Percentiles rank a stretch among this genome's conserved stretches.
phyloP scores from a whole-genome alignment of 2,888 invertebrate genomes.

The Phanerotoma sp. region DNA sequence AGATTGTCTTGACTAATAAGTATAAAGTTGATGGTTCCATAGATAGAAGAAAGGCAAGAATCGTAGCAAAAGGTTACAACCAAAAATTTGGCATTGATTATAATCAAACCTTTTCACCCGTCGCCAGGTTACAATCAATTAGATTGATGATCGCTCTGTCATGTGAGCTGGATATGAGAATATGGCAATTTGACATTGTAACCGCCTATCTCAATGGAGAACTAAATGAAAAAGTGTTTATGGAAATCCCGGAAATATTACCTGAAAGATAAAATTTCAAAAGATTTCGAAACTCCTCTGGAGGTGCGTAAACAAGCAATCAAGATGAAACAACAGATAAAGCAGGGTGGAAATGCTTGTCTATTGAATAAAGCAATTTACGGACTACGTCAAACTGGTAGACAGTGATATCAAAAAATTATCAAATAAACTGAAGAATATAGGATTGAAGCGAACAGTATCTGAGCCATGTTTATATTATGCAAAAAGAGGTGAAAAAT shows the following conservation, averaged over 20 bases:
- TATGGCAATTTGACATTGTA: background rate
- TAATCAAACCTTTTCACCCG: slow-evolving; percentile 21
- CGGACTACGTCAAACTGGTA: too few species aligned
- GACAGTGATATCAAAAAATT: too few species aligned
- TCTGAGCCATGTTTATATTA: too few species aligned
- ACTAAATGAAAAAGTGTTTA: slow-evolving; percentile 4
- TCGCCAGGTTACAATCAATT: slow-evolving; percentile 10
- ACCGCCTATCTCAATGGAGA: slow-evolving; percentile 3
- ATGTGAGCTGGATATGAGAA: background rate
- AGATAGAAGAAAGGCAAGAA: slow-evolving; percentile 11
- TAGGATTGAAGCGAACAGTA: too few species aligned
- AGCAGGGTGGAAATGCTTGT: background rate
- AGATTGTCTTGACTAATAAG: slow-evolving; percentile 20
- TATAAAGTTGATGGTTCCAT: slow-evolving; percentile 9
- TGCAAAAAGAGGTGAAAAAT: too few species aligned
- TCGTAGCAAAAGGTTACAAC: slow-evolving; percentile 18
- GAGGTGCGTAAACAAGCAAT: background rate
- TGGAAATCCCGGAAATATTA: slow-evolving; percentile 1
- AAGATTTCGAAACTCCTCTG: background rate
- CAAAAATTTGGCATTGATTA: slow-evolving; percentile 16
- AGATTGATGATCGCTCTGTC: slow-evolving; percentile 2
- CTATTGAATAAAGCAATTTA: too few species aligned
- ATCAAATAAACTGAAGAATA: background rate
- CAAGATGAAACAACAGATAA: background rate
- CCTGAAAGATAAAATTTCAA: background rate